Evolutionary conservation across 2,113 vertebrate species (phyloP).

Genomic region (Ptyas mucosa): DNA sequence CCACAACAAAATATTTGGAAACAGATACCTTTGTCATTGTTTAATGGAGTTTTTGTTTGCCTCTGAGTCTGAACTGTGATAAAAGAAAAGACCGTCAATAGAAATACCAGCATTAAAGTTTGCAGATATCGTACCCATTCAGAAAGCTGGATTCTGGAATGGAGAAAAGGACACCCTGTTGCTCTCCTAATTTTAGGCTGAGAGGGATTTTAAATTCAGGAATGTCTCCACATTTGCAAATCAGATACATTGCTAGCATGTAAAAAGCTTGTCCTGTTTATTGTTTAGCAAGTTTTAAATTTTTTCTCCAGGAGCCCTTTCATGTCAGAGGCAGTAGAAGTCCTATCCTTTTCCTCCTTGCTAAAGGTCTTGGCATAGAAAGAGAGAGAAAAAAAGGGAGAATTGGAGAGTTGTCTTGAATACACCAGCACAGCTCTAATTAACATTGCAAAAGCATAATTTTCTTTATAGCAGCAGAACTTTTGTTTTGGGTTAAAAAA

Average conservation of each 20-base stretch:
- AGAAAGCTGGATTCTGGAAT: background rate
- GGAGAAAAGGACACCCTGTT: background rate
- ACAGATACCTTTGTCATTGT: background rate
- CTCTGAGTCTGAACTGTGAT: background rate
- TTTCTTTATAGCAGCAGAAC: background rate
- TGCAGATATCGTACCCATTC: conserved; percentile 39
- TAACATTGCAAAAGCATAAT: background rate
- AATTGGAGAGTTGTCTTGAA: background rate
- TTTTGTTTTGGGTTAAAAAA: background rate
- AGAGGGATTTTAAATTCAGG: background rate
- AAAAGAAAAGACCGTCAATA: conserved; percentile 1
- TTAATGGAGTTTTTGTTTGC: background rate
- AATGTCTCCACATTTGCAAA: background rate
- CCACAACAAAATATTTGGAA: background rate
- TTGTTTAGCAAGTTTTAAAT: background rate
- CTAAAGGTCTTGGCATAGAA: background rate
- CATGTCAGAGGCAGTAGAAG: background rate
- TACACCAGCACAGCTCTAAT: background rate
- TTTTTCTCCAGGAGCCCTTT: background rate
- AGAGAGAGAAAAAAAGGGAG: background rate
- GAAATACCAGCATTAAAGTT: background rate
- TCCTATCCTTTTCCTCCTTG: background rate
- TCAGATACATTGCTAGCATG: background rate
- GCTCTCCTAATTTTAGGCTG: background rate
- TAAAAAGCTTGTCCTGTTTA: background rate